phyloP scores from a whole-genome alignment of 2,113 vertebrate species.

The Toxotes jaculatrix region DNA sequence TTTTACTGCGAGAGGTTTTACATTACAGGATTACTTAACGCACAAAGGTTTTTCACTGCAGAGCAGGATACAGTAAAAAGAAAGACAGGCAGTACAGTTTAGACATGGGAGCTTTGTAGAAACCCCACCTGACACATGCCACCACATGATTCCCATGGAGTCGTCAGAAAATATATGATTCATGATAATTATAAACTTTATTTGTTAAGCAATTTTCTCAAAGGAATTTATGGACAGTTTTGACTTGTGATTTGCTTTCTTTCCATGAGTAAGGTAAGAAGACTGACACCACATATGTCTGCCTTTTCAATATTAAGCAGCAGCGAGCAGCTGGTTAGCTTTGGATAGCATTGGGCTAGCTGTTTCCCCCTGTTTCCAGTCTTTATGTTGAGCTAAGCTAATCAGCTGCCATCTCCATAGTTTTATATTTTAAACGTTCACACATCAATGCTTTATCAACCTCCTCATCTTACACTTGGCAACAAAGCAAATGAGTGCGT shows the following conservation, averaged over 20 bases:
- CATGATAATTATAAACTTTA: not conserved
- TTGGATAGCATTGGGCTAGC: no score
- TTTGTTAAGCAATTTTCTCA: not conserved
- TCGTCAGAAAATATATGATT: not conserved
- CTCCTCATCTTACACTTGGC: no score
- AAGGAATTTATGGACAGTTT: not conserved
- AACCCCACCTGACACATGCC: not conserved
- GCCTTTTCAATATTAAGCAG: not conserved
- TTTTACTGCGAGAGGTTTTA: slow-evolving; percentile 25
- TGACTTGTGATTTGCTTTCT: not conserved
- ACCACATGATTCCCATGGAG: not conserved
- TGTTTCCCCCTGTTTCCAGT: no score
- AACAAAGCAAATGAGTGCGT: no score
- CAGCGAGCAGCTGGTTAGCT: not conserved
- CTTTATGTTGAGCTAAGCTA: no score
- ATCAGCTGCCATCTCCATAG: no score
- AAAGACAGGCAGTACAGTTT: not conserved
- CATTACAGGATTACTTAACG: slow-evolving; percentile 17
- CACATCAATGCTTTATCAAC: no score
- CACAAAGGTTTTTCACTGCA: not conserved
- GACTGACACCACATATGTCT: not conserved
- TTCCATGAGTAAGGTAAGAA: not conserved
- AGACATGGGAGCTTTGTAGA: not conserved
- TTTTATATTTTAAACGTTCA: no score
- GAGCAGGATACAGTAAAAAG: not conserved